Evolutionary conservation across 2,113 vertebrate genomes (phyloP).

Genomic region (Pteruthius melanotis): DNA sequence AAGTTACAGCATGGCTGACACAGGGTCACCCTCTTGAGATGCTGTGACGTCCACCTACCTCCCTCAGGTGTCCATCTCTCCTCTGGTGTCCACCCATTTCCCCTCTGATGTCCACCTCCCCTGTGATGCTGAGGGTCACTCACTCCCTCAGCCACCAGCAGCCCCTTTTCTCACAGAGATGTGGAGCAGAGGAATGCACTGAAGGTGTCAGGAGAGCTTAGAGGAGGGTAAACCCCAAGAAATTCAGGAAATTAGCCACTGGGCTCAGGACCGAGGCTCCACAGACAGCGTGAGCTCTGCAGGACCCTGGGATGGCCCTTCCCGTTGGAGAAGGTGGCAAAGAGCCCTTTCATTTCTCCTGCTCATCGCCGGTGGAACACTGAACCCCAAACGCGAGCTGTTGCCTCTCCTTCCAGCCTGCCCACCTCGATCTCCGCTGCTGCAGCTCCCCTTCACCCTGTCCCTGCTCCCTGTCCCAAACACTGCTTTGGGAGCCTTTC

Average conservation of each 20-base stretch:
- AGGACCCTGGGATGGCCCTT: neutral
- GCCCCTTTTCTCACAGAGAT: neutral
- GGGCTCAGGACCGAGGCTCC: neutral
- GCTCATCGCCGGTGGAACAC: neutral
- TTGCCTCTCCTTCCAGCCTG: no score
- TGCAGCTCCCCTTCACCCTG: neutral
- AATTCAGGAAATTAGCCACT: fast-evolving
- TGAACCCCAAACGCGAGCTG: no score
- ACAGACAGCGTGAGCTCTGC: fast-evolving
- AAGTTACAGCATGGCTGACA: neutral
- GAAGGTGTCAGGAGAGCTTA: neutral
- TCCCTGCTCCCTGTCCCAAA: neutral
- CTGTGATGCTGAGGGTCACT: neutral
- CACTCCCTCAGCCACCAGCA: fast-evolving
- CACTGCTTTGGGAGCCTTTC: neutral
- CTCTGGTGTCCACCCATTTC: no score
- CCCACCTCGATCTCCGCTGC: neutral
- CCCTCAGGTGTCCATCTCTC: neutral
- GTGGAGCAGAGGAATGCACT: neutral
- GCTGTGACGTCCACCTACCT: neutral
- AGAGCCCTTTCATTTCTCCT: neutral
- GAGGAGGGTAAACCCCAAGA: neutral
- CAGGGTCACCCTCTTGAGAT: neutral
- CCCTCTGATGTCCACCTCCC: neutral
- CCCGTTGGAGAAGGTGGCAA: neutral